Base-by-base conservation (phyloP, 1,140 invertebrate genomes). In the Temnothorax curvispinosus region DNA sequence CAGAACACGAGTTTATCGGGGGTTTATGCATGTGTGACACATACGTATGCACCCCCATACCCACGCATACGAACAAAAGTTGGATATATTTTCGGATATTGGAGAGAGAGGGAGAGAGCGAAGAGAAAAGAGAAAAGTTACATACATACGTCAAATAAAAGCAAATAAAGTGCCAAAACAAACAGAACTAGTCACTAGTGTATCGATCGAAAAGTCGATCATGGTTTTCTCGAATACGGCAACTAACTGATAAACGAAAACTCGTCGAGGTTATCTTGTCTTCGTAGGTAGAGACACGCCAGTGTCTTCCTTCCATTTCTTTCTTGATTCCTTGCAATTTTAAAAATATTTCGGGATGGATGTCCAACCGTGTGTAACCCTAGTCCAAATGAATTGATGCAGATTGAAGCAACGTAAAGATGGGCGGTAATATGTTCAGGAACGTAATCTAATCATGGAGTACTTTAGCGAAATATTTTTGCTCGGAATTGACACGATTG, bases 401-500 rank as follows among this genome's bases (percentile, higher is more conserved):
- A 27, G 44, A 67, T 65, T 38, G 13, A 13, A 18, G 8, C 32
- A 6, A 56, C 18, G 9, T 72, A 72, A 67, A 67, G 21, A 69
- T 67, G 47, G n/a, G 15, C n/a, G n/a, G 27, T 41, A 41, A 71
- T 60, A 18, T 41, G 3, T 82, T 76, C 58, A 71, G 89, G 89
- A 86, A 80, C 35, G 35, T 93, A 92, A 93, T 91, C 76, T 92
- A 89, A 89, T 76, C 47, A 96, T 96, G 96, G 96, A 96, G 88
- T 96, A 96, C 91, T 89, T 96, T 58, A 96, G 96, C 11, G 97
- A 98, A 96, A 95, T 96, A 52, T 94, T 98, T 81, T 96, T 97
- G 13, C 94, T 98, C n/a, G 97, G 97, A 56, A 95, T 98, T 67
- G 97, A 98, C 92, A 95, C 97, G 11, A 90, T 98, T 52, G 97